Base-by-base conservation (phyloP, 2,113 vertebrate genomes). In the Microcebus griseorufus region DNA sequence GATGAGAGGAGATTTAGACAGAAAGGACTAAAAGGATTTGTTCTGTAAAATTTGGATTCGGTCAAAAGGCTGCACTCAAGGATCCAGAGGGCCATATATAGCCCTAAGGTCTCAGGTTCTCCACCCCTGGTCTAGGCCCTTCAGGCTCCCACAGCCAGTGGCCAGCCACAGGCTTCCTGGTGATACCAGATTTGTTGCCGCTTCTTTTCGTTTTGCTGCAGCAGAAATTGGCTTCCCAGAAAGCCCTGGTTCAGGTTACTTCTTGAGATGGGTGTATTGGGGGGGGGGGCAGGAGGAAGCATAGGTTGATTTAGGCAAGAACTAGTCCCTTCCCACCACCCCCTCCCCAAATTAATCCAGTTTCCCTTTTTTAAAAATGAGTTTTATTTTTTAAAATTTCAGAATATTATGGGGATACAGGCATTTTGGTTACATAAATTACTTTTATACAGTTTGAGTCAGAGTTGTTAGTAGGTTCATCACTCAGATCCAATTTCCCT, bases 221-320 rank as follows among this genome's bases (percentile, higher is more conserved):
- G 85, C 82, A 69, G 55, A 72, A 3, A 93, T 58, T 95, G 81
- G 70, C 55, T 96, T 96, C 82, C 96, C 97, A 83, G 94, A 95
- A 91, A 97, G 91, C 88, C 62, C 48, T 91, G 67, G 95, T 96
- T 96, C 94, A 67, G 88, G 91, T 97, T 94, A 79, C 94, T 92
- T 84, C 64, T 94, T 75, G 76, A 93, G 85, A 73, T 90, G 86
- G 70, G 32, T 55, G 20, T 73, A 6, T 1, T 2, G 16, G 42
- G 25, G 18, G 42, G 25, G 18, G 29, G 23, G 9, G 60, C 2
- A 17, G 7, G 12, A 18, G 51, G 6, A 2, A 27, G 55, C 34
- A 84, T 29, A 78, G 82, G 51, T 70, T 92, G 60, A 92, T 70
- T 89, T 85, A 84, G 58, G 91, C 69, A 70, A 79, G 73, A 60